Conservation (phyloP, 2,113 vertebrate genomes). For the Cryptomyrus ogoouensis region DNA sequence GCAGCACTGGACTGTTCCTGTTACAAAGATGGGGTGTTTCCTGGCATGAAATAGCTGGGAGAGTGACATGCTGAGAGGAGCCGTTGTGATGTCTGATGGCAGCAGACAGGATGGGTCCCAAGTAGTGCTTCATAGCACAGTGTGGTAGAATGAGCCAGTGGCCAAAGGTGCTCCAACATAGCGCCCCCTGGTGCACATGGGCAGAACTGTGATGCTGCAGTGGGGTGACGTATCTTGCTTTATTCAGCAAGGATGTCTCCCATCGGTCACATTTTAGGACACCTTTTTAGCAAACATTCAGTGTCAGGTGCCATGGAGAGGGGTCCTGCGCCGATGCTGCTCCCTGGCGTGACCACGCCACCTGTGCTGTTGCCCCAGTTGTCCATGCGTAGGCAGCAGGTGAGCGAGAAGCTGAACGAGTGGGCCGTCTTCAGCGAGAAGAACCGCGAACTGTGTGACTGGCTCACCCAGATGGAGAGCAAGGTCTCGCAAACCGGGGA, state of each 20-base stretch:
- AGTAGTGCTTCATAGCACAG: not conserved
- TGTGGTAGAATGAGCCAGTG: not conserved
- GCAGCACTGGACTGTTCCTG: too few relatives aligned
- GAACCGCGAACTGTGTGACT: constrained; percentile 92
- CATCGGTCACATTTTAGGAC: not conserved
- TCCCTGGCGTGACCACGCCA: not conserved
- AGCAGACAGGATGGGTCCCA: not conserved
- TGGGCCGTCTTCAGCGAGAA: constrained; percentile 89
- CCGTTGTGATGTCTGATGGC: not conserved
- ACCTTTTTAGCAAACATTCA: not conserved
- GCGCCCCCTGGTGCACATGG: not conserved
- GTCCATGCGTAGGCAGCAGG: constrained; percentile 77
- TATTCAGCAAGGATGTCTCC: not conserved
- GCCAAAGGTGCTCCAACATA: not conserved
- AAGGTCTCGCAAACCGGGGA: constrained; percentile 93
- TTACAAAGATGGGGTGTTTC: too few relatives aligned
- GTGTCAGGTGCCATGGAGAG: not conserved
- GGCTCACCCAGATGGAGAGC: constrained; percentile 94
- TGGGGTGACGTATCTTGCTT: not conserved
- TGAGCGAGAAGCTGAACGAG: constrained; percentile 82
- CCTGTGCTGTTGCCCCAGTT: constrained; percentile 57
- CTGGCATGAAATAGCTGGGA: too few relatives aligned
- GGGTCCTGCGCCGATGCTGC: not conserved
- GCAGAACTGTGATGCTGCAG: not conserved
- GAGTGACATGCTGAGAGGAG: not conserved